These are phyloP conservation scores for Sarcophaga variegata DNA, from an alignment of 2,888 invertebrate species.

Conservation along the genomic window DNA sequence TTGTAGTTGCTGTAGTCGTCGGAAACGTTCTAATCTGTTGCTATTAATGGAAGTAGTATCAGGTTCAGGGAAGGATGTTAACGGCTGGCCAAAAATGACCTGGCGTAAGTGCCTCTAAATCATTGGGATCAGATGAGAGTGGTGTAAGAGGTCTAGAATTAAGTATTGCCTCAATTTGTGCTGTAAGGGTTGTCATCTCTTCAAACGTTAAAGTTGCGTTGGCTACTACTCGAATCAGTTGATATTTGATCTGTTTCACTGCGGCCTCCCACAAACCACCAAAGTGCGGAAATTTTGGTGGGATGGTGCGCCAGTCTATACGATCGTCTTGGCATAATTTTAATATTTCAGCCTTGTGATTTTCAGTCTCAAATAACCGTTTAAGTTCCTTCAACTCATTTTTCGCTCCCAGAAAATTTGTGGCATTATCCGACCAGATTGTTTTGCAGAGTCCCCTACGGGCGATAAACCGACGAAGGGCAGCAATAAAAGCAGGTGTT, in stretches of 20 bases:
- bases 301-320: background rate
- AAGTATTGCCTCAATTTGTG: slow-evolving; percentile 57
- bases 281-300: slow-evolving; percentile 1
- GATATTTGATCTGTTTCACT: slow-evolving; percentile 15
- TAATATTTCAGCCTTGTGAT: slow-evolving; percentile 3
- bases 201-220: slow-evolving; percentile 30
- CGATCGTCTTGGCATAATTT: slow-evolving; percentile 8
- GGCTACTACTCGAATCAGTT: background rate
- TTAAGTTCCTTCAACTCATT: background rate
- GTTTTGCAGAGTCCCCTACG: background rate
- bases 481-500: no score
- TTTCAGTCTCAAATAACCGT: background rate
- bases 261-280: slow-evolving; percentile 46
- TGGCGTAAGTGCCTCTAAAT: slow-evolving; percentile 4
- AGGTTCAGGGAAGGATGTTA: slow-evolving; percentile 4
- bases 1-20: slow-evolving; percentile 22
- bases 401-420: no score
- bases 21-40: slow-evolving; percentile 9
- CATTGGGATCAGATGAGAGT: slow-evolving; percentile 12
- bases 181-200: slow-evolving; percentile 49
- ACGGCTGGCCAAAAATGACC: background rate
- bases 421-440: no score
- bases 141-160: slow-evolving; percentile 16
- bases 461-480: background rate
- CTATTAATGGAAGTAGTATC: background rate